Conservation (phyloP, 1,140 invertebrate species). For the Plectrocnemia conspersa region DNA sequence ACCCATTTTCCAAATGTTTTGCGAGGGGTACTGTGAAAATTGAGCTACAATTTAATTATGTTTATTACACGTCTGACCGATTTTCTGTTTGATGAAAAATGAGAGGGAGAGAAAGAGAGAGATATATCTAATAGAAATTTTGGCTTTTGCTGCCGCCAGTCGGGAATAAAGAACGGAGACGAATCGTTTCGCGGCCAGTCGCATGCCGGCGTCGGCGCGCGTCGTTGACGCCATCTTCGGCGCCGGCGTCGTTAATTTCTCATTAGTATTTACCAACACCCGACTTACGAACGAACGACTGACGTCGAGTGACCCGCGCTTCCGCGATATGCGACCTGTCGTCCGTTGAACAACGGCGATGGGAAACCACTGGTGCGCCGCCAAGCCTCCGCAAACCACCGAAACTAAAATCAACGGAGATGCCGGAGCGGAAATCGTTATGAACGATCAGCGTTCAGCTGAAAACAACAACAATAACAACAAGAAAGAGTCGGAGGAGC, state of each 20-base stretch:
- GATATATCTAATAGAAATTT: no score
- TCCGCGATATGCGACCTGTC: not conserved
- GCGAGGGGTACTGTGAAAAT: no score
- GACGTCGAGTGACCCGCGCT: not conserved
- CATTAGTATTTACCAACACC: no score
- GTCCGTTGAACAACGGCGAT: slow-evolving; percentile 4
- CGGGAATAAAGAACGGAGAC: slow-evolving; percentile 1
- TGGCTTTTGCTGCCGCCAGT: no score
- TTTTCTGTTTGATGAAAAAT: no score
- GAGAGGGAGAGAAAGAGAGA: no score
- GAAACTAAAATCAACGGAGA: slow-evolving; percentile 3
- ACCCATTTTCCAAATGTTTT: no score
- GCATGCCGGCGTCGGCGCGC: slow-evolving; percentile 3
- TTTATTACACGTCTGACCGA: no score
- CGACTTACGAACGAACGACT: slow-evolving; percentile 1
- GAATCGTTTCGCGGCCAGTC: not conserved
- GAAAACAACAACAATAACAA: slow-evolving; percentile 14
- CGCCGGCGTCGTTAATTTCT: not conserved
- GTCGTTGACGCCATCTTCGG: not conserved
- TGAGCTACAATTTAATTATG: no score
- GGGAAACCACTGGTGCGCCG: slow-evolving; percentile 32
- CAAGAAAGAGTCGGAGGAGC: not conserved
- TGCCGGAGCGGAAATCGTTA: not conserved
- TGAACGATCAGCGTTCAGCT: not conserved
- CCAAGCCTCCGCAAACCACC: slow-evolving; percentile 18